Percentiles rank a stretch among this genome's conserved stretches.
phyloP scores from a whole-genome alignment of 2,888 invertebrate genomes.

The Caenorhabditis sulstoni region DNA sequence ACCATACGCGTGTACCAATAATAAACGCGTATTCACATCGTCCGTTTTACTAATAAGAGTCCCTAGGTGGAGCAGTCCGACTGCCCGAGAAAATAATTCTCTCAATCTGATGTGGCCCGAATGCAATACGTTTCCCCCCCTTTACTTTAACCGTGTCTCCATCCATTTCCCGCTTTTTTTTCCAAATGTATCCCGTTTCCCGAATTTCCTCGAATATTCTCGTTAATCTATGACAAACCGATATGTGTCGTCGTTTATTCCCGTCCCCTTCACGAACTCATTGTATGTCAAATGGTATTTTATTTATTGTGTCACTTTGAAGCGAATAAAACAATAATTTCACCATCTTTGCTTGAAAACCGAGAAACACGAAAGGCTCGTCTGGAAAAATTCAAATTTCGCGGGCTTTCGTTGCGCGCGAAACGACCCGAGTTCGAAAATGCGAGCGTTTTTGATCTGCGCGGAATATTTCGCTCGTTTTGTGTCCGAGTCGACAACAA shows the following conservation, averaged over 20 bases:
- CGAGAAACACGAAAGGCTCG: no score
- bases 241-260: background rate
- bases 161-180: constrained; percentile 5
- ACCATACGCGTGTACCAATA: constrained; percentile 47
- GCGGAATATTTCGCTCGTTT: constrained; percentile 5
- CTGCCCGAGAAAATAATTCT: constrained; percentile 14
- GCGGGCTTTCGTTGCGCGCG: no score
- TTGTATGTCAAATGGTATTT: constrained; percentile 58
- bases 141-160: constrained; percentile 10
- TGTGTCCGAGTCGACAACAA: background rate
- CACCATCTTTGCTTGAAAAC: background rate
- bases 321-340: constrained; percentile 34
- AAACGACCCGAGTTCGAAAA: no score
- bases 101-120: constrained; percentile 24
- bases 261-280: constrained; percentile 41
- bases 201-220: background rate
- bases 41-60: constrained; percentile 32
- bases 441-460: background rate
- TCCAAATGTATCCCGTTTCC: background rate
- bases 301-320: constrained; percentile 35
- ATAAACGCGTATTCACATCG: constrained; percentile 43
- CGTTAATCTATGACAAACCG: constrained; percentile 30
- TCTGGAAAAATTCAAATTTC: no score
- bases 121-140: constrained; percentile 35
- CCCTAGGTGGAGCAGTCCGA: constrained; percentile 36